Conservation (phyloP, 2,797 vertebrate genomes). For the Halcyon chelicuti region DNA sequence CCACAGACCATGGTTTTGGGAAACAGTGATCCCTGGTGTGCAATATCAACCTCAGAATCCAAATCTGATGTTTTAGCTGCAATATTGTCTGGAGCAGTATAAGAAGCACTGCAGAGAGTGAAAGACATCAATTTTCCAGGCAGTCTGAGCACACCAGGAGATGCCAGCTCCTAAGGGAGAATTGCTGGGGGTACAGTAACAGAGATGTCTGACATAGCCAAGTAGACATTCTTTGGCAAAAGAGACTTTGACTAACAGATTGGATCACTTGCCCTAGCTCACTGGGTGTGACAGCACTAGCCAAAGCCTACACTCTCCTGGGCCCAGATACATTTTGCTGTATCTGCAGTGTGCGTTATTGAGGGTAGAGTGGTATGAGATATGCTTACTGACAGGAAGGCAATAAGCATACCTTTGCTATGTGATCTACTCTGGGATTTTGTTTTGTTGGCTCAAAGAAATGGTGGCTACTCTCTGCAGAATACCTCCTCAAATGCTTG, state of each 20-base stretch:
- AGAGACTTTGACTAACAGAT: background rate
- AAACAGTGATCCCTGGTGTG: background rate
- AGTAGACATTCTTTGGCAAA: background rate
- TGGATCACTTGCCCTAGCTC: background rate
- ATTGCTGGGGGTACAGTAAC: background rate
- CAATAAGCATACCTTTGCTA: background rate
- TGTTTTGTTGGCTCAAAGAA: background rate
- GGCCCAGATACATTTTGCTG: background rate
- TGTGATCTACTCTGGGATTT: background rate
- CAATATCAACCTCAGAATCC: background rate
- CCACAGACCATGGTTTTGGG: background rate
- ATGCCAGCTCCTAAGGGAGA: background rate
- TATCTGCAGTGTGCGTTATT: background rate
- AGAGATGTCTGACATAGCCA: background rate
- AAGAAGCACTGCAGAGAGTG: background rate
- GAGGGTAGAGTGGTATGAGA: background rate
- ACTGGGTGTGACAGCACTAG: background rate
- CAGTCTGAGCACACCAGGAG: background rate
- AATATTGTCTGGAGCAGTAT: background rate
- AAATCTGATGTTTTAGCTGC: rapidly evolving
- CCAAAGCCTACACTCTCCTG: background rate
- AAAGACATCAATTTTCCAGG: background rate
- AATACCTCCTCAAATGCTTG: background rate
- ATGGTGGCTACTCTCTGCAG: background rate
- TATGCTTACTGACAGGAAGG: background rate